These are phyloP conservation scores for Aeoliscus strigatus DNA, from an alignment of 2,797 vertebrate genomes.

Conservation along the genomic window DNA sequence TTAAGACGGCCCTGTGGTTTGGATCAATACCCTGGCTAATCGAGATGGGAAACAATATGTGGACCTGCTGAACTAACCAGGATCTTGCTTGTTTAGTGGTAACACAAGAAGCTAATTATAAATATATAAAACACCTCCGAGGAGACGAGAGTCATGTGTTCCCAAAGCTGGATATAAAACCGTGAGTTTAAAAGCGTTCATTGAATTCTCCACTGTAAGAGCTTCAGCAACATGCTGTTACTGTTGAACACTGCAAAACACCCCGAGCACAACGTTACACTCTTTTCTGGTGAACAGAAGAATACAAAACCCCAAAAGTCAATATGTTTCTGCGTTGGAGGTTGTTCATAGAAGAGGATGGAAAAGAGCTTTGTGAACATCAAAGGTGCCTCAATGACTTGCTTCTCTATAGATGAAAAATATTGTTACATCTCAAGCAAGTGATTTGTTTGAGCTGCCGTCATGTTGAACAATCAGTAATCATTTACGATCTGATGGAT, in stretches of 20 bases:
- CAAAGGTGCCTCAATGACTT: not conserved
- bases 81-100: slow-evolving; percentile 29
- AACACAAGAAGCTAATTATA: slow-evolving; percentile 15
- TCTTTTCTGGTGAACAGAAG: slow-evolving; percentile 5
- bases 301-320: slow-evolving; percentile 28
- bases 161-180: no score
- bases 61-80: slow-evolving; percentile 19
- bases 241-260: slow-evolving; percentile 29
- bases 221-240: slow-evolving; percentile 21
- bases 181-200: slow-evolving; percentile 28
- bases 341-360: slow-evolving; percentile 10
- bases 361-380: slow-evolving; percentile 2
- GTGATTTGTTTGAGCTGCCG: no score
- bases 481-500: slow-evolving; percentile 19
- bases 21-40: slow-evolving; percentile 43
- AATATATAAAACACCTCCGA: slow-evolving; percentile 19
- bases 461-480: slow-evolving; percentile 4
- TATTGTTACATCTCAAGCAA: no score
- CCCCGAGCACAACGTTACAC: slow-evolving; percentile 12
- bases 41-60: slow-evolving; percentile 39
- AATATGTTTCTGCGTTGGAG: slow-evolving; percentile 25
- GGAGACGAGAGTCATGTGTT: not conserved
- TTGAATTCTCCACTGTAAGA: slow-evolving; percentile 24
- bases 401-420: not conserved
- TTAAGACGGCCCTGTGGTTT: slow-evolving; percentile 38